Evolutionary conservation across 2,797 vertebrate genomes (phyloP).

Genomic region (Eurystomus glaucurus): DNA sequence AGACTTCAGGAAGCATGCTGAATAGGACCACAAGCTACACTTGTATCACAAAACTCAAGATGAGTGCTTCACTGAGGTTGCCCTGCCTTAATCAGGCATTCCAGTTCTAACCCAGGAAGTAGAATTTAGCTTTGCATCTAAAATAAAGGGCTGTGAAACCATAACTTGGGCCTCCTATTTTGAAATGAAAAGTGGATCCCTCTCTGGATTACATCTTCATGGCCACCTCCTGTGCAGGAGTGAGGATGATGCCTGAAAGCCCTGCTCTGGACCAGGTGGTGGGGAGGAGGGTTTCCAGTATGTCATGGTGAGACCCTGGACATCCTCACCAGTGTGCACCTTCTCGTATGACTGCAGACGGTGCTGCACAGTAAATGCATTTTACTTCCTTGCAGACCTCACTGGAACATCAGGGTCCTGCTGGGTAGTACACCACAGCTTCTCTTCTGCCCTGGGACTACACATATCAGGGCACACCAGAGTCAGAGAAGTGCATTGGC

Average conservation of each 20-base stretch:
- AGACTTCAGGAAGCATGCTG: fast-evolving
- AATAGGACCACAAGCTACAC: neutral
- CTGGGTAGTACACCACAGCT: neutral
- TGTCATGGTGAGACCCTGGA: fast-evolving
- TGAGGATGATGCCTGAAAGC: neutral
- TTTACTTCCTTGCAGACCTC: neutral
- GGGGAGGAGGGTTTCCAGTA: neutral
- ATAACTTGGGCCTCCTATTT: neutral
- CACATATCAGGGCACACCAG: fast-evolving
- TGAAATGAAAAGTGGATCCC: neutral
- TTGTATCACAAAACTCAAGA: neutral
- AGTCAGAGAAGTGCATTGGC: neutral
- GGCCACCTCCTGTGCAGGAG: neutral
- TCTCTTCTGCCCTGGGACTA: neutral
- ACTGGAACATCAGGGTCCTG: fast-evolving
- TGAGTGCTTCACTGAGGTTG: neutral
- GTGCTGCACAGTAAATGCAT: neutral
- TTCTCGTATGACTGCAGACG: neutral
- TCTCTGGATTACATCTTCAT: neutral
- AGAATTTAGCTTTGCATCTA: neutral
- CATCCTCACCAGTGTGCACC: too few relatives aligned
- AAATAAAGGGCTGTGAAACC: neutral
- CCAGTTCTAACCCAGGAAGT: neutral
- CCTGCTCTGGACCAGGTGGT: neutral
- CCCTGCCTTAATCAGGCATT: neutral